Evolutionary conservation across 2,888 invertebrate species (phyloP).

Genomic region (Julus scandinavius): DNA sequence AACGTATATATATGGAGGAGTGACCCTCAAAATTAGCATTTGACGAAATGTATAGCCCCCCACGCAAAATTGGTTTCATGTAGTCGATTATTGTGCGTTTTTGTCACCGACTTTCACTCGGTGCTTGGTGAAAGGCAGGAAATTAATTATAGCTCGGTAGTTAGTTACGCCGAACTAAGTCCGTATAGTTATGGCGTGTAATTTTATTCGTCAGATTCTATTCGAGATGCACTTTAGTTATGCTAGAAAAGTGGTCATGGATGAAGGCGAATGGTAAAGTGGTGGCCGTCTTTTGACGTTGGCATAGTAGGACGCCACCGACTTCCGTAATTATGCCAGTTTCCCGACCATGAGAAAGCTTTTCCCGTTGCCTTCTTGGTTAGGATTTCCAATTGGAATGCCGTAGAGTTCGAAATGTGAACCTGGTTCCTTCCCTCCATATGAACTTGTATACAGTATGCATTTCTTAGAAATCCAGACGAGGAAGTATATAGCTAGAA

Average conservation of each 20-base stretch:
- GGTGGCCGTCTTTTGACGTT: background rate
- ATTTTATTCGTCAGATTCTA: conserved; percentile 38
- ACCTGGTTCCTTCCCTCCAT: no score
- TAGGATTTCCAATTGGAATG: background rate
- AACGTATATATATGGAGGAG: background rate
- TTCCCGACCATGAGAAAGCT: background rate
- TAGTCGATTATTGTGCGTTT: background rate
- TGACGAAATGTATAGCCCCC: background rate
- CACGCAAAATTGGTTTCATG: background rate
- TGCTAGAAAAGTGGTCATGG: conserved; percentile 32
- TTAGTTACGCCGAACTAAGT: conserved; percentile 15
- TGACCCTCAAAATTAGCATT: background rate
- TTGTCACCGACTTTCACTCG: background rate
- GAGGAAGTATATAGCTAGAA: no score
- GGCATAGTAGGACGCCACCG: background rate
- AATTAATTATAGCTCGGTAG: conserved; percentile 7
- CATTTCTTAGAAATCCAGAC: no score
- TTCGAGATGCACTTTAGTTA: conserved; percentile 42
- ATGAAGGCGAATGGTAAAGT: background rate
- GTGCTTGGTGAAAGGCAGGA: background rate
- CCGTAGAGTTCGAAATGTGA: background rate
- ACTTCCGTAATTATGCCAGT: background rate
- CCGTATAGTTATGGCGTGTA: conserved; percentile 12
- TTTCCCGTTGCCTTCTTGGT: background rate
- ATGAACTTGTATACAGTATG: no score